phyloP scores from a whole-genome alignment of 2,113 vertebrate species.

The Rynchops niger region DNA sequence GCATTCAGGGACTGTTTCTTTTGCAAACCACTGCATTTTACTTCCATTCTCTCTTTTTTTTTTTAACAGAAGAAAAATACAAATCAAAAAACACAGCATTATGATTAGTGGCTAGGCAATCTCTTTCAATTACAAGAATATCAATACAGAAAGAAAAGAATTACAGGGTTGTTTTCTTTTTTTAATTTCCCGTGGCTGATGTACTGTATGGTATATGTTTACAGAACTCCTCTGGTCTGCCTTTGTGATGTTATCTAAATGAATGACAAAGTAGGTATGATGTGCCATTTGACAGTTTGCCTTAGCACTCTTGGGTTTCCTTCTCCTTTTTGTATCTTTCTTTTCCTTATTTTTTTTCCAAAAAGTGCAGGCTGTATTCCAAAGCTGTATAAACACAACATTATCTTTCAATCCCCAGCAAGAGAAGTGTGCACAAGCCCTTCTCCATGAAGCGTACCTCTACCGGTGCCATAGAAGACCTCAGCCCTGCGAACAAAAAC shows the following conservation, averaged over 20 bases:
- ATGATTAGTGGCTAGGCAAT: constrained; percentile 66
- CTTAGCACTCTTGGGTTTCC: constrained; percentile 71
- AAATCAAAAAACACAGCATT: constrained; percentile 42
- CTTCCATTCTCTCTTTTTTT: background rate
- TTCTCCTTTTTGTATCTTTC: constrained; percentile 41
- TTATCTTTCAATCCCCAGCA: constrained; percentile 74
- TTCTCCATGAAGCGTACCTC: background rate
- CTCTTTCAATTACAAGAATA: constrained; percentile 63
- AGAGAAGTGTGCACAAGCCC: constrained; percentile 8
- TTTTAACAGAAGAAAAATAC: constrained; percentile 17
- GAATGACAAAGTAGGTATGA: constrained; percentile 75
- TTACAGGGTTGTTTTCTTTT: constrained; percentile 77
- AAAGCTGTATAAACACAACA: constrained; percentile 83
- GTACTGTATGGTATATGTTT: constrained; percentile 81
- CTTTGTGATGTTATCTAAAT: constrained; percentile 78
- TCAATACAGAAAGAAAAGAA: constrained; percentile 78
- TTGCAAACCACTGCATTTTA: constrained; percentile 67
- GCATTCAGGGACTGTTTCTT: constrained; percentile 44
- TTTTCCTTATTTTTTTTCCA: background rate
- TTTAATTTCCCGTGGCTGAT: constrained; percentile 70
- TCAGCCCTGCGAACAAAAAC: constrained; percentile 4
- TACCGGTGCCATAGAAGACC: background rate
- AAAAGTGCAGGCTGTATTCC: constrained; percentile 68
- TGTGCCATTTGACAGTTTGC: constrained; percentile 79
- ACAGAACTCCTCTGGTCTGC: constrained; percentile 75